Evolutionary conservation across 2,113 vertebrate genomes (phyloP).

Genomic region (Platycercus adscitus): DNA sequence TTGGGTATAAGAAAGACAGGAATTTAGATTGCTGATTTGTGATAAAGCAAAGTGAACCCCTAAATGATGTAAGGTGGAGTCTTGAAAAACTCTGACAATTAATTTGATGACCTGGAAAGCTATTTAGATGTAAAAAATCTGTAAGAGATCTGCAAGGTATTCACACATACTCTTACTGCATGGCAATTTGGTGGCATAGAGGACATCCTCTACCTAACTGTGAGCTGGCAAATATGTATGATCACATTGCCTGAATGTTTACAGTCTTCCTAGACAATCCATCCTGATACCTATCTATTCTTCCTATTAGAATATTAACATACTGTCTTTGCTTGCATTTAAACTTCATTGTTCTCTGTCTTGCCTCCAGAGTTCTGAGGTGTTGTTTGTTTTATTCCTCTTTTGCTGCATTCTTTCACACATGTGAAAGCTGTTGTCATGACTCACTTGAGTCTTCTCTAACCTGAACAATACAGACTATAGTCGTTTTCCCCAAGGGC

Average conservation of each 20-base stretch:
- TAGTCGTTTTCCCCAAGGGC: neutral
- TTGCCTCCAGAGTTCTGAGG: neutral
- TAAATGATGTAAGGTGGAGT: neutral
- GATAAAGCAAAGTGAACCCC: neutral
- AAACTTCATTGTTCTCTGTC: neutral
- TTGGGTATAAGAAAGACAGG: neutral
- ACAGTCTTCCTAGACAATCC: neutral
- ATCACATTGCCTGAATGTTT: neutral
- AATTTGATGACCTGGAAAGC: neutral
- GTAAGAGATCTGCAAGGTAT: neutral
- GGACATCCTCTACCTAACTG: fast-evolving
- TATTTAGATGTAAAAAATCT: neutral
- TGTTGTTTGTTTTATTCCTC: neutral
- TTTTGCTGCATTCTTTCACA: neutral
- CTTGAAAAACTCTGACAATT: neutral
- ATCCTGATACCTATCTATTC: neutral
- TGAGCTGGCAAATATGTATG: neutral
- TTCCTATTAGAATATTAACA: neutral
- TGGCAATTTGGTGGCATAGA: neutral
- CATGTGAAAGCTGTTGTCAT: neutral
- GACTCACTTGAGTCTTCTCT: neutral
- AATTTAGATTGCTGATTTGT: neutral
- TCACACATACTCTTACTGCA: neutral
- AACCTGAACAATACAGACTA: neutral
- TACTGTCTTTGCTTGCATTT: neutral